Evolutionary conservation across 2,797 vertebrate genomes (phyloP), one percentile per base, ranked within the genome.

Genomic region (Centroberyx gerrardi): DNA sequence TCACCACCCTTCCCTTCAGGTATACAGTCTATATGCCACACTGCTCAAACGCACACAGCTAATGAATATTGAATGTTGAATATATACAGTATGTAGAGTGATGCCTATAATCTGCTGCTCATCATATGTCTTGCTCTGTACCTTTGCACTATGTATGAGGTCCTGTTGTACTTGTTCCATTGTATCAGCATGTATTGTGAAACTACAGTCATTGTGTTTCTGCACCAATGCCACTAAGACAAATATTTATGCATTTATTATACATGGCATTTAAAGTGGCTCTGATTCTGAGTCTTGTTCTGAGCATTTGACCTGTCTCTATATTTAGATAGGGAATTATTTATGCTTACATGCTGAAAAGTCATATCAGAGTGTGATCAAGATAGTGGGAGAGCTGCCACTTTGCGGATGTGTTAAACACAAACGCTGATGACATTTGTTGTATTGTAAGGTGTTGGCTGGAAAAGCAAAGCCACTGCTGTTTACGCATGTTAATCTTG

Each of bases 381-480:
- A 29, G 29, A 29, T 18, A 4, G 28, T 33, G 46, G 22, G 44
- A 54, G 44, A 10, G 27, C 29, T 49, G 40, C 27, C 44, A 63
- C 44, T 33, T 63, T 13, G 18, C 2, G 10, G 28, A 31, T 31
- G 27, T 62, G 28, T 63, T 31, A 18, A 63, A 31, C 46, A 13
- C 46, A 63, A 48, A 17, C n/a, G 12, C 28, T 14, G 42, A 29
- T 63, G 61, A 48, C 60, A 46, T 62, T 28, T 62, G 28, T 44
- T 63, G 61, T 31, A 46, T 63, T 29, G 42, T 48, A 49, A 48
- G 44, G 44, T 62, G 40, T 46, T 48, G 61, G 61, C 27, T 31
- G 28, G 42, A 63, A 28, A 46, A 62, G 22, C 13, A 29, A 62
- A 62, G 49, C 22, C 9, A 27, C 17, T 28, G n/a, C 52, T 54